Conservation (phyloP, 2,113 vertebrate species). For the Pao palembangensis region DNA sequence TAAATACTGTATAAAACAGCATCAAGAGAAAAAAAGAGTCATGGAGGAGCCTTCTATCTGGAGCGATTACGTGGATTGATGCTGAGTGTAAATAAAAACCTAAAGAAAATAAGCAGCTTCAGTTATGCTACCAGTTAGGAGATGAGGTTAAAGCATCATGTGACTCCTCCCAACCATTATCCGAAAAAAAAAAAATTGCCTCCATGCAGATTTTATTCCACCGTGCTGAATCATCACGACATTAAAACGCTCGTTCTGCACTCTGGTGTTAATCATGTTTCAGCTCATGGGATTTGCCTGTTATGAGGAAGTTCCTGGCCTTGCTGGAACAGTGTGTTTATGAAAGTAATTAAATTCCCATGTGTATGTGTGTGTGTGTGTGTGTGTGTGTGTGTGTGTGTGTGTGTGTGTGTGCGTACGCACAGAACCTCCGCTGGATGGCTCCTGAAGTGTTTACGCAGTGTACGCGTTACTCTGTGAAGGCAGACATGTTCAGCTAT, state of each 20-base stretch:
- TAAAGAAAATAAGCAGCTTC: background rate
- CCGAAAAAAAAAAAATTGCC: slow-evolving; percentile 32
- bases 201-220: slow-evolving; percentile 47
- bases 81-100: too few species aligned
- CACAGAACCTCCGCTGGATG: slow-evolving; percentile 95
- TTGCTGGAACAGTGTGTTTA: slow-evolving; percentile 43
- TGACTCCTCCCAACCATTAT: slow-evolving; percentile 54
- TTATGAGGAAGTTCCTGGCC: slow-evolving; percentile 48
- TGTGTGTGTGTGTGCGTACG: slow-evolving; percentile 11
- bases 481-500: slow-evolving; percentile 93
- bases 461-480: slow-evolving; percentile 90
- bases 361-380: slow-evolving; percentile 3
- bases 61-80: too few species aligned
- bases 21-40: too few species aligned
- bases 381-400: slow-evolving; percentile 13
- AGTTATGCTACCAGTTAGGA: background rate
- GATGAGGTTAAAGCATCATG: slow-evolving; percentile 30
- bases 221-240: slow-evolving; percentile 46
- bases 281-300: slow-evolving; percentile 51
- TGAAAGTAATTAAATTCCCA: slow-evolving; percentile 24
- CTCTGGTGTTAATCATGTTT: slow-evolving; percentile 57
- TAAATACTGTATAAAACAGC: too few species aligned
- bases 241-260: slow-evolving; percentile 52
- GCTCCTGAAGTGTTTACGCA: slow-evolving; percentile 94
- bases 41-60: too few species aligned